Conservation (phyloP, 2,113 vertebrate genomes). For the Arizona elegans region DNA sequence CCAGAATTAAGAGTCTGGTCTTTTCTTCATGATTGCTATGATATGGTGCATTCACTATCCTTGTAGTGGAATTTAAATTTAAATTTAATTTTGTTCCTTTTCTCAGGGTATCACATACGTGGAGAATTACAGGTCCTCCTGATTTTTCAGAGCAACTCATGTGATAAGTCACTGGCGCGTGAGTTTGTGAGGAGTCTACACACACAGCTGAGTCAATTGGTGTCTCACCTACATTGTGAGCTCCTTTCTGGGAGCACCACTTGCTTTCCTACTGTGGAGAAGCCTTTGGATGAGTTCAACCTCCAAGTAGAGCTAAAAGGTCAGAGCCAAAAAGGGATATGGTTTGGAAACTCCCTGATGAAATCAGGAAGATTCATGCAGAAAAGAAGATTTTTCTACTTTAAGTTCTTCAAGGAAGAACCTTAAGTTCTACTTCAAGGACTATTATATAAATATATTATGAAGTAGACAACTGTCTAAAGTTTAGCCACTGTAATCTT, state of each 20-base stretch:
- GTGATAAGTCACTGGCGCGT: background rate
- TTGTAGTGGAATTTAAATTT: background rate
- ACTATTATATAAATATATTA: background rate
- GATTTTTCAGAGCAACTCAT: constrained; percentile 3
- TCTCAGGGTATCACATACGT: constrained; percentile 2
- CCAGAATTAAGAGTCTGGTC: background rate
- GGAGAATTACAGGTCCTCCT: constrained; percentile 2
- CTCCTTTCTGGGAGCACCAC: background rate
- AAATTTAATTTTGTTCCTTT: background rate
- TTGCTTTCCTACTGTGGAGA: constrained; percentile 5
- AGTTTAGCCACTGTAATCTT: background rate
- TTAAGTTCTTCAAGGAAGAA: too few species aligned
- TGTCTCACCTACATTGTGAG: background rate
- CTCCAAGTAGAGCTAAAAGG: constrained; percentile 16
- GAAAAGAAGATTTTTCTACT: background rate
- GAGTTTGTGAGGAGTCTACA: background rate
- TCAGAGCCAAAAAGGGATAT: constrained; percentile 1
- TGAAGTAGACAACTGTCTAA: background rate
- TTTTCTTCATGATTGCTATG: background rate
- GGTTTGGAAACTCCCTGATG: background rate
- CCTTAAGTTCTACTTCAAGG: background rate
- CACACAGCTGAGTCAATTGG: background rate
- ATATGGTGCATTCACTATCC: background rate
- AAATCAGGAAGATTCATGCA: background rate
- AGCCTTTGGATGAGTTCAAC: constrained; percentile 6